Base-by-base conservation (phyloP, 2,888 invertebrate genomes). In the Siphlonurus alternatus region DNA sequence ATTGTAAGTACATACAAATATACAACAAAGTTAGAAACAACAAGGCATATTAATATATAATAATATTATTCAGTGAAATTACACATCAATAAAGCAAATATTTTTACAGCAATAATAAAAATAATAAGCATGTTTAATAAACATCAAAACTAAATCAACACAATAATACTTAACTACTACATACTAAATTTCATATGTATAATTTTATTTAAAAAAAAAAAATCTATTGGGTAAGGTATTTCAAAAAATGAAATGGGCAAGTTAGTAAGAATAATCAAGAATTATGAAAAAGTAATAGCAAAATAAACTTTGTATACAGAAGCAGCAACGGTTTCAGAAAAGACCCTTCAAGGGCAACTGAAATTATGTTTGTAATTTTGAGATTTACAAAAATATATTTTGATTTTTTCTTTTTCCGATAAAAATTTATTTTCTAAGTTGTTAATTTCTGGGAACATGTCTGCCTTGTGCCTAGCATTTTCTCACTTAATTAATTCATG, bases 271-370 rank as follows among this genome's bases (percentile, higher is more conserved):
- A 38, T 15, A 60, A 59, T 63, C 23, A 63, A 59, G 59, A 63
- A 19, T 61, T 66, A 64, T 25, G 61, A 63, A 64, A 61, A 19
- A 62, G 63, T 59, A 65, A 65, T 64, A 59, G 63, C 63, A 66
- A 61, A 62, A 64, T 62, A 65, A 66, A 68, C 61, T 63, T 61
- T 64, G 66, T 61, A 67, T 63, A 66, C 64, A 66, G 65, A 69
- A 75, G 74, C 75, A 77, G 75, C 76, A 79, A 80, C 77, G 56
- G 81, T 83, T 83, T 83, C 83, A 83, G 83, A 83, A 83, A 83
- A 83, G 83, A 83, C 82, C 83, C 82, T 81, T 82, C 74, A 73
- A 74, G 80, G 81, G 81, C 81, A 81, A 81, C 80, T 81, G 81
- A 81, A 63, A 25, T 54, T 62, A 62, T 64, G 51, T 64, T 63